A percentile compares a stretch with the other conserved stretches of the same genome.
These are phyloP conservation scores for Chloroceryle amazona DNA, from an alignment of 2,797 vertebrate genomes.

Conservation along the genomic window DNA sequence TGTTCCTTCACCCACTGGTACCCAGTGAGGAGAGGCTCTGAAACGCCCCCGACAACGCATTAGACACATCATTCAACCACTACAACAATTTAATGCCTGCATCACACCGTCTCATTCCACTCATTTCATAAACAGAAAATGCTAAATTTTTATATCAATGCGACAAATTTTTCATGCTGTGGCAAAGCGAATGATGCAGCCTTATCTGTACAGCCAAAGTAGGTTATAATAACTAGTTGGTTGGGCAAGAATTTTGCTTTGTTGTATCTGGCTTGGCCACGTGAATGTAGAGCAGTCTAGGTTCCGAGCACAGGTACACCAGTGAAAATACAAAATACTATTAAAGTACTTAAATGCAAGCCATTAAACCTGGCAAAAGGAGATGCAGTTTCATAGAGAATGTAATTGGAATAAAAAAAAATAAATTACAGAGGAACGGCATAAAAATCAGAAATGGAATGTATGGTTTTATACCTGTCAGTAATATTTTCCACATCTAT, in stretches of 20 bases:
- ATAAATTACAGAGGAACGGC: slow-evolving; percentile 47
- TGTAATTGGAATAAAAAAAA: slow-evolving; percentile 54
- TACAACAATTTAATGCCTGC: too few relatives aligned
- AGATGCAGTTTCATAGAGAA: slow-evolving; percentile 38
- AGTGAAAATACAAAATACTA: slow-evolving; percentile 36
- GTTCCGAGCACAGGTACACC: slow-evolving; percentile 8
- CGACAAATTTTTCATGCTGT: not conserved
- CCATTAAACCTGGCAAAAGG: slow-evolving; percentile 65
- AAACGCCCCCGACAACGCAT: not conserved
- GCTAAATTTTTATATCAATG: not conserved
- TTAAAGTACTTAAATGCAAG: slow-evolving; percentile 72
- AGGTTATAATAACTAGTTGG: not conserved
- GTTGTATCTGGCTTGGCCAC: not conserved
- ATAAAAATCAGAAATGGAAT: slow-evolving; percentile 2
- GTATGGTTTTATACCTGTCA: slow-evolving; percentile 3
- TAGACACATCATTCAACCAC: too few relatives aligned
- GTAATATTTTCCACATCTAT: not conserved
- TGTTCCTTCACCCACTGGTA: not conserved
- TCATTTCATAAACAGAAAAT: not conserved
- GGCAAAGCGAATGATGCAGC: not conserved
- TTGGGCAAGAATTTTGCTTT: not conserved
- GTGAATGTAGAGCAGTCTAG: not conserved
- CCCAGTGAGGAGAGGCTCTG: too few relatives aligned
- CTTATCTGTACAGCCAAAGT: not conserved
- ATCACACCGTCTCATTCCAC: not conserved